Evolutionary conservation across 2,113 vertebrate species (phyloP).

Genomic region (Tachysurus vachellii): DNA sequence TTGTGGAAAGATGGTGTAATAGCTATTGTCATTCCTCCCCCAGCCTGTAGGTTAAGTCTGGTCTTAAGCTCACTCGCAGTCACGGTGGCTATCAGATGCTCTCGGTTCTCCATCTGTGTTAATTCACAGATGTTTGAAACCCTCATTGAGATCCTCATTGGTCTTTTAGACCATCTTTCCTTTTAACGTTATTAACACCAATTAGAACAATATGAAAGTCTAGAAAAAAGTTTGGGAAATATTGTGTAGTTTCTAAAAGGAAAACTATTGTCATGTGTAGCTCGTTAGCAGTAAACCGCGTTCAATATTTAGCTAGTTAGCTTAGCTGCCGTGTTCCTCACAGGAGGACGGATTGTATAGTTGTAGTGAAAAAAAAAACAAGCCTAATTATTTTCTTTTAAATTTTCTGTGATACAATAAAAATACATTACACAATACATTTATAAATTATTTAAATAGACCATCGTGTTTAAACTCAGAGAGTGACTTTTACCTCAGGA

Average conservation of each 20-base stretch:
- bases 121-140: not conserved
- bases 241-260: too few relatives aligned
- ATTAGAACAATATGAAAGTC: too few relatives aligned
- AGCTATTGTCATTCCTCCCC: slow-evolving; percentile 25
- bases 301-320: not conserved
- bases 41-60: slow-evolving; percentile 17
- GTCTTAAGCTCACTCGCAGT: slow-evolving; percentile 10
- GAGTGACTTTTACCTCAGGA: too few relatives aligned
- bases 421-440: too few relatives aligned
- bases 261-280: not conserved
- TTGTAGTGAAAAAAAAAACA: too few relatives aligned
- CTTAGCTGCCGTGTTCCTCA: not conserved
- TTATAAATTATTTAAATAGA: too few relatives aligned
- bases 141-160: not conserved
- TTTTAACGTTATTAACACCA: too few relatives aligned
- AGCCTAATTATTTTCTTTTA: too few relatives aligned
- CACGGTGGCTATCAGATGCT: slow-evolving; percentile 2
- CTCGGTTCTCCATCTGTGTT: not conserved
- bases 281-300: not conserved
- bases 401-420: too few relatives aligned
- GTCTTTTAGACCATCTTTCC: not conserved
- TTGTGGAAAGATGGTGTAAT: slow-evolving; percentile 41
- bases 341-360: too few relatives aligned
- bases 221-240: too few relatives aligned
- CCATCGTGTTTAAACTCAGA: too few relatives aligned